phyloP scores from a whole-genome alignment of 2,797 vertebrate species.

The Alauda arvensis region DNA sequence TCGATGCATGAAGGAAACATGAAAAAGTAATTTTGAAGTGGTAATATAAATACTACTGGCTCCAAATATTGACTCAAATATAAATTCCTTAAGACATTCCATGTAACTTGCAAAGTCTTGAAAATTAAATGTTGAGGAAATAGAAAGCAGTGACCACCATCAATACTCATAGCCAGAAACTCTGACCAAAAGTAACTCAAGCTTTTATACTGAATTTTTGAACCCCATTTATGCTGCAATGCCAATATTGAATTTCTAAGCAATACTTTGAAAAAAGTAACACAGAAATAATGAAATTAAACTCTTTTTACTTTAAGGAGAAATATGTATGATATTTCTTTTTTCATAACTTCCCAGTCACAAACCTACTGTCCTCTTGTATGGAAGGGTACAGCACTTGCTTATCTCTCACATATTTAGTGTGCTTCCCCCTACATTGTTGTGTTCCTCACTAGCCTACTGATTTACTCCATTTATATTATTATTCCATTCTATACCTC shows the following conservation, averaged over 20 bases:
- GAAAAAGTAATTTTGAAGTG: not conserved
- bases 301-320: not conserved
- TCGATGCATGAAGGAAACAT: not conserved
- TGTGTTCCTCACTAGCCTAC: not conserved
- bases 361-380: not conserved
- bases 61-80: not conserved
- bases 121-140: not conserved
- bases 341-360: not conserved
- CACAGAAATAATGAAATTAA: not conserved
- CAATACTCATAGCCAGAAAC: not conserved
- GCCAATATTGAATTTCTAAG: not conserved
- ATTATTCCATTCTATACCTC: not conserved
- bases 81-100: not conserved
- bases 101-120: not conserved
- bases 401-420: not conserved
- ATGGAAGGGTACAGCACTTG: not conserved
- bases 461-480: not conserved
- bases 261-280: not conserved
- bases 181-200: not conserved
- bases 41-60: not conserved
- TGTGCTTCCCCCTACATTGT: not conserved
- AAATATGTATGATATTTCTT: not conserved
- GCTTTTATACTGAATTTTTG: not conserved
- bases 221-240: not conserved
- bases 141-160: not conserved